A percentile compares a stretch with the other conserved stretches of the same genome.
phyloP scores from a whole-genome alignment of 2,888 invertebrate species.

The Napeogenes inachia region DNA sequence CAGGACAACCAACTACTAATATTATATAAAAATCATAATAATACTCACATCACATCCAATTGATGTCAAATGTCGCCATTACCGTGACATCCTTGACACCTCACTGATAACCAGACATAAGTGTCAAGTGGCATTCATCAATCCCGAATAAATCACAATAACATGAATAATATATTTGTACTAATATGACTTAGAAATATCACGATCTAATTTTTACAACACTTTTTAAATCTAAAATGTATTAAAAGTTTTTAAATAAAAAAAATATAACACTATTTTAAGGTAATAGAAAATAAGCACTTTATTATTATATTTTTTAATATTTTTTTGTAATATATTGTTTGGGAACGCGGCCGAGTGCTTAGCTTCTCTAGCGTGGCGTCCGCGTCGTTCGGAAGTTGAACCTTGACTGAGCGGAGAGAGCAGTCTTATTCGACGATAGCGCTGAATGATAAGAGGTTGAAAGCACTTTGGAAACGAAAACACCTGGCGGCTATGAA shows the following conservation, averaged over 20 bases:
- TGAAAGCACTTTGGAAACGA: not conserved
- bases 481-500: not conserved
- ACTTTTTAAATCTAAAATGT: too few relatives aligned
- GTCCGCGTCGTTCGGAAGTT: slow-evolving; percentile 11
- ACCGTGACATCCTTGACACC: not conserved
- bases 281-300: too few relatives aligned
- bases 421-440: slow-evolving; percentile 5
- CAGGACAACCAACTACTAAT: too few relatives aligned
- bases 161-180: not conserved
- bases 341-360: not conserved
- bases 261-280: too few relatives aligned
- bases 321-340: too few relatives aligned
- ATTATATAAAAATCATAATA: not conserved
- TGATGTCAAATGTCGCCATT: slow-evolving; percentile 10
- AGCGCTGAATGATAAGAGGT: slow-evolving; percentile 6
- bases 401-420: slow-evolving; percentile 14
- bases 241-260: too few relatives aligned
- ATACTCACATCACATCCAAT: slow-evolving; percentile 9
- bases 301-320: too few relatives aligned
- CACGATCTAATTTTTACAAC: too few relatives aligned
- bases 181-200: not conserved
- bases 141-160: not conserved
- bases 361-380: slow-evolving; percentile 1
- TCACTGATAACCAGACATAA: not conserved
- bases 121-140: slow-evolving; percentile 1